Percentiles rank a stretch among this genome's conserved stretches.
These are phyloP conservation scores for Zosterops japonicus DNA, from an alignment of 2,113 vertebrate genomes.

Conservation along the genomic window DNA sequence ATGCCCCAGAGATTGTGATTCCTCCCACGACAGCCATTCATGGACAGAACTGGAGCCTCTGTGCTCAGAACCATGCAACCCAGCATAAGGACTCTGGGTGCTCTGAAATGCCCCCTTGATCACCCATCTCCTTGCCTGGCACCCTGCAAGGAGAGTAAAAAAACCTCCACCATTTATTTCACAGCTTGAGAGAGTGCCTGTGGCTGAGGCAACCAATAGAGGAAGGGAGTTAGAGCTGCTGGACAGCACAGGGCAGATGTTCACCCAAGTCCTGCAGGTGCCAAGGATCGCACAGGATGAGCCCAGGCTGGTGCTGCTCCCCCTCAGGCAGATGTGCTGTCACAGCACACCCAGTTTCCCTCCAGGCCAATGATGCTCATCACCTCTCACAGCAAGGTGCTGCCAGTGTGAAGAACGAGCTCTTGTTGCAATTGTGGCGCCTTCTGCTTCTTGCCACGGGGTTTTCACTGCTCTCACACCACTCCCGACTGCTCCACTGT, in stretches of 20 bases:
- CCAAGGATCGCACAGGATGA: background rate
- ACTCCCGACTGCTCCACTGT: background rate
- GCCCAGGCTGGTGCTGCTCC: background rate
- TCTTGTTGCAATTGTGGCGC: rapidly evolving
- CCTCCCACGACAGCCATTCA: background rate
- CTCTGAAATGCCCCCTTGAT: background rate
- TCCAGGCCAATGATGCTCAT: background rate
- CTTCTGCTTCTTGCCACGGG: background rate
- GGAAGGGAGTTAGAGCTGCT: background rate
- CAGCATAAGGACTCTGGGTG: background rate
- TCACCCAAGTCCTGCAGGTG: background rate
- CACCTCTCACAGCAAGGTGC: rapidly evolving
- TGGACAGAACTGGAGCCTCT: background rate
- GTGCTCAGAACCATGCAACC: rapidly evolving
- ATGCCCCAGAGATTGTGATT: background rate
- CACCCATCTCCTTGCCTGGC: background rate
- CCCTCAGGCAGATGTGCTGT: background rate
- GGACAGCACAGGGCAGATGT: background rate
- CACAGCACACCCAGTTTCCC: background rate
- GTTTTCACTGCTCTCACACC: background rate
- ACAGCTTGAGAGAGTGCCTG: background rate
- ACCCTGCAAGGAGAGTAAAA: background rate
- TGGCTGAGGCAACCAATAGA: background rate
- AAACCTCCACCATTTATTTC: background rate
- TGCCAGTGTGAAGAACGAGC: background rate